Conservation (phyloP, 2,888 invertebrate genomes). For the Trypoxylon attenuatum region DNA sequence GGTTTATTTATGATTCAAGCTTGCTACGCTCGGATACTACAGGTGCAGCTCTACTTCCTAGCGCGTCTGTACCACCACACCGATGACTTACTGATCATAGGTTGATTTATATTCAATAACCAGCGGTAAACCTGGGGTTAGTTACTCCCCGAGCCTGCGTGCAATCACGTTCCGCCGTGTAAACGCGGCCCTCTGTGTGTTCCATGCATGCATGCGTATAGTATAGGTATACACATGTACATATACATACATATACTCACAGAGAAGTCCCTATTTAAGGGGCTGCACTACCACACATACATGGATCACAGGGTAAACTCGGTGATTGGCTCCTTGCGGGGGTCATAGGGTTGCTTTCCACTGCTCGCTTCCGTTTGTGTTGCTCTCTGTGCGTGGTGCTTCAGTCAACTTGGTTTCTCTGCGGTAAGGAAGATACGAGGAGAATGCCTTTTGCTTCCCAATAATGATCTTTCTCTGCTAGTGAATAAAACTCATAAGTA, state of each 20-base stretch:
- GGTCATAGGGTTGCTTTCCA: slow-evolving; percentile 40
- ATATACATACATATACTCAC: slow-evolving; percentile 5
- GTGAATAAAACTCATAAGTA: no score
- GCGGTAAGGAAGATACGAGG: background rate
- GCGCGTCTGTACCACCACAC: slow-evolving; percentile 16
- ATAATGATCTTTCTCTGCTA: no score
- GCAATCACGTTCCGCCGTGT: slow-evolving; percentile 53
- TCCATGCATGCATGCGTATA: slow-evolving; percentile 16
- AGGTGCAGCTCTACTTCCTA: slow-evolving; percentile 34
- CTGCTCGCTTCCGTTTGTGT: slow-evolving; percentile 18
- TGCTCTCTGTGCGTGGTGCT: slow-evolving; percentile 6
- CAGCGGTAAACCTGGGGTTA: slow-evolving; percentile 54
- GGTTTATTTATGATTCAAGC: slow-evolving; percentile 21
- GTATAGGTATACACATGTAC: background rate
- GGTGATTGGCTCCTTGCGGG: slow-evolving; percentile 47
- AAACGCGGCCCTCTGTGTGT: slow-evolving; percentile 34
- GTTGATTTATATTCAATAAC: slow-evolving; percentile 66
- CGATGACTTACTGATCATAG: slow-evolving; percentile 57
- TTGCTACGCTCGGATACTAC: slow-evolving; percentile 14
- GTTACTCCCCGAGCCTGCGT: slow-evolving; percentile 46
- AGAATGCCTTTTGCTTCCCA: background rate
- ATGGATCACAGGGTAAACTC: slow-evolving; percentile 44
- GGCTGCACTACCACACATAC: slow-evolving; percentile 4
- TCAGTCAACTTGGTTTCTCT: slow-evolving; percentile 12
- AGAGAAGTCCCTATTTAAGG: slow-evolving; percentile 21